These are phyloP conservation scores for Cephonodes hylas DNA, from an alignment of 2,888 invertebrate genomes.

Conservation along the genomic window DNA sequence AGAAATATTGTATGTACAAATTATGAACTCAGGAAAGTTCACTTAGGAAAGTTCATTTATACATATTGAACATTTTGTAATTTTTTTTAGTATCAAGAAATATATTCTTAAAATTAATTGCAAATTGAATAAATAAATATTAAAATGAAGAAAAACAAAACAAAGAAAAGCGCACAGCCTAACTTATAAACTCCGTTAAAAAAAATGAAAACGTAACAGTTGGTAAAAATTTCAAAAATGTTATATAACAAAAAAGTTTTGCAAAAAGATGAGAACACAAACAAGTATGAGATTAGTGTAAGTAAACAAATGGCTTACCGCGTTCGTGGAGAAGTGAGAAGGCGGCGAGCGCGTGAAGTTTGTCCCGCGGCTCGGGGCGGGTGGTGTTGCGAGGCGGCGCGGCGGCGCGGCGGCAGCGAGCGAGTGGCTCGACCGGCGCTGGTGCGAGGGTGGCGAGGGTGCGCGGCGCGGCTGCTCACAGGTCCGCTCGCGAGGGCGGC, in stretches of 20 bases:
- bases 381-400: too few relatives aligned
- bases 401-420: slow-evolving; percentile 30
- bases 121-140: background rate
- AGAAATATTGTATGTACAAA: too few relatives aligned
- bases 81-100: background rate
- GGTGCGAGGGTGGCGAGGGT: slow-evolving; percentile 30
- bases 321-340: slow-evolving; percentile 44
- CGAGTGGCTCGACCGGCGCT: slow-evolving; percentile 23
- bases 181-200: background rate
- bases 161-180: background rate
- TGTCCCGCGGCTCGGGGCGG: slow-evolving; percentile 34
- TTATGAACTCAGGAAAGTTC: too few relatives aligned
- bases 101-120: background rate
- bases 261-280: slow-evolving; percentile 38
- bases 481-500: slow-evolving; percentile 56
- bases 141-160: background rate
- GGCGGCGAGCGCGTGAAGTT: slow-evolving; percentile 43
- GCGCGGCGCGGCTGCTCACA: slow-evolving; percentile 13
- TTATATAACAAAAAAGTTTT: slow-evolving; percentile 52
- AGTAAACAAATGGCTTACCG: slow-evolving; percentile 62
- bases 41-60: background rate
- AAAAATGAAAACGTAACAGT: background rate
- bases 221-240: slow-evolving; percentile 28
- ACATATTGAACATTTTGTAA: background rate
- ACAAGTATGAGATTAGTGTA: slow-evolving; percentile 35